Conservation (phyloP, 2,797 vertebrate species). For the Brachymystax lenok region DNA sequence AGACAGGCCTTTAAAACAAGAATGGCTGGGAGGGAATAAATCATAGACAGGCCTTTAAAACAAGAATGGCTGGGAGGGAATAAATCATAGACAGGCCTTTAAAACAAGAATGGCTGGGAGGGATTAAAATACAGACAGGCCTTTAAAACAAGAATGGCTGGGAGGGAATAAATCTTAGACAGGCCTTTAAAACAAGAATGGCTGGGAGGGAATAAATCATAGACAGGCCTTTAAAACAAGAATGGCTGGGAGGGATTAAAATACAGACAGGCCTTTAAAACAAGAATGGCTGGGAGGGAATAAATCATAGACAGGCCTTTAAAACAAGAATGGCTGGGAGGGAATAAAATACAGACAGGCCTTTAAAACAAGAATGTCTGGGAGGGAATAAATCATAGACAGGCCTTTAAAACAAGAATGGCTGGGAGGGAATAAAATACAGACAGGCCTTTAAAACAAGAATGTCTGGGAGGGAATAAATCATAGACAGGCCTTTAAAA, state of each 20-base stretch:
- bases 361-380: conserved; percentile 12
- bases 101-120: too few species aligned
- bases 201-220: conserved; percentile 61
- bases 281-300: conserved; percentile 11
- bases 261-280: conserved; percentile 36
- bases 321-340: too few species aligned
- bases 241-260: too few species aligned
- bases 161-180: conserved; percentile 1
- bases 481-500: too few species aligned
- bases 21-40: conserved; percentile 47
- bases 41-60: too few species aligned
- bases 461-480: conserved; percentile 27
- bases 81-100: conserved; percentile 37
- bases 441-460: too few species aligned
- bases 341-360: conserved; percentile 21
- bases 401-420: too few species aligned
- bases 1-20: conserved; percentile 38
- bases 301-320: too few species aligned
- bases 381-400: too few species aligned
- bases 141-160: conserved; percentile 13
- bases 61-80: too few species aligned
- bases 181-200: conserved; percentile 28
- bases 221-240: too few species aligned
- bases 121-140: conserved; percentile 20
- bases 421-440: conserved; percentile 32